Evolutionary conservation across 1,140 invertebrate genomes (phyloP).

Genomic region (Daktulosphaira vitifoliae): DNA sequence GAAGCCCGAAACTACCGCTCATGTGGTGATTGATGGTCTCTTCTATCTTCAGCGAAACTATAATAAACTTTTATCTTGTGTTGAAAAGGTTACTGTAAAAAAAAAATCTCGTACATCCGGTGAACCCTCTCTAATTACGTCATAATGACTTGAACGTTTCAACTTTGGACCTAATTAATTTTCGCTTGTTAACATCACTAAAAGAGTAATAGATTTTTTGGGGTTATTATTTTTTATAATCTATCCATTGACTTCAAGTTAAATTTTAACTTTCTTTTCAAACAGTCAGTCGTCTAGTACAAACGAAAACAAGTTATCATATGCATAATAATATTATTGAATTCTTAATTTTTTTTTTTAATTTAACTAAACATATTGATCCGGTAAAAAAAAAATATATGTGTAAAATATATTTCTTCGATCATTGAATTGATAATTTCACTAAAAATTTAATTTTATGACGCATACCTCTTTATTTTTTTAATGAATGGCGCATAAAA

Average conservation of each 20-base stretch:
- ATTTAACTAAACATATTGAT: too few species aligned
- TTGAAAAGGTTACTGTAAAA: neutral
- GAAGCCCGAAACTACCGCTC: neutral
- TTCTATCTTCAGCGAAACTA: conserved; percentile 1
- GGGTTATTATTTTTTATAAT: neutral
- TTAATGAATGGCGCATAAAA: too few species aligned
- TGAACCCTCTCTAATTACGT: conserved; percentile 24
- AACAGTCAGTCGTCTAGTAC: too few species aligned
- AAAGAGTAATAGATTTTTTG: neutral
- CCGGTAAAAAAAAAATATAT: too few species aligned
- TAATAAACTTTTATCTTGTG: conserved; percentile 30
- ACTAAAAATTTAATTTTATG: too few species aligned
- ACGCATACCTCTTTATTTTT: too few species aligned
- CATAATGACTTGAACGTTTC: conserved; percentile 25
- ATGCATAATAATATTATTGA: too few species aligned
- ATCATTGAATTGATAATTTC: too few species aligned
- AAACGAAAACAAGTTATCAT: too few species aligned
- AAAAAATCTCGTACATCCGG: conserved; percentile 1
- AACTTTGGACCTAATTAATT: conserved; percentile 29
- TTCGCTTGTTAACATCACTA: conserved; percentile 19
- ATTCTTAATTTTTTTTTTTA: too few species aligned
- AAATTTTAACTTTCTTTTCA: neutral
- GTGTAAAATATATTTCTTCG: too few species aligned
- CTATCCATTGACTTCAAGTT: neutral
- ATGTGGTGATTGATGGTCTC: conserved; percentile 22